Conservation (phyloP, 37 sponge, comb jelly and placozoan species). For the Beroe ovata region DNA sequence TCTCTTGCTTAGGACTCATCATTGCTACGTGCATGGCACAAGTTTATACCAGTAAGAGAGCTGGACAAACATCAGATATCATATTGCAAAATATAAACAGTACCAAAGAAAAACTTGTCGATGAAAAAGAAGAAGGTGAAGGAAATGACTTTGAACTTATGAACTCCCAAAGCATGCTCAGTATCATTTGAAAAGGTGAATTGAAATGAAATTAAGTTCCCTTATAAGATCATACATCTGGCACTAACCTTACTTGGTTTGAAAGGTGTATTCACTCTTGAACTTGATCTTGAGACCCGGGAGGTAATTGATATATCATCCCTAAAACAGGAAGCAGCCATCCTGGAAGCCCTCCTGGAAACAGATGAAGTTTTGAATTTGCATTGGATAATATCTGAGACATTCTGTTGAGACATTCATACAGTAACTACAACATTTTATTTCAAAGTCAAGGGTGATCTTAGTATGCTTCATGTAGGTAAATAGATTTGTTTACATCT, state of each 20-base stretch:
- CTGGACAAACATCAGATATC: not conserved
- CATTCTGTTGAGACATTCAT: no score
- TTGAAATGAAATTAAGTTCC: not conserved
- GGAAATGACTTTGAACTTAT: not conserved
- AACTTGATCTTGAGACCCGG: not conserved
- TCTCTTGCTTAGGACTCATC: slow-evolving; percentile 16
- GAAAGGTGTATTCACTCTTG: slow-evolving; percentile 24
- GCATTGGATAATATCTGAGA: no score
- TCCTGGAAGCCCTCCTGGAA: no score
- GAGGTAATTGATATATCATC: slow-evolving; percentile 3
- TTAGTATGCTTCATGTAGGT: no score
- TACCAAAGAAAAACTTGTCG: not conserved
- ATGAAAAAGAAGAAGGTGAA: not conserved
- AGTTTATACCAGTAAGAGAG: not conserved
- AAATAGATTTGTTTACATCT: no score
- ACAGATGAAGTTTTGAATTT: no score
- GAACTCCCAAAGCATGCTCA: not conserved
- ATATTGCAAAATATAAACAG: slow-evolving; percentile 4
- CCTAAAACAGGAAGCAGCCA: not conserved
- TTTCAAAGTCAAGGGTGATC: no score
- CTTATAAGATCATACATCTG: no score
- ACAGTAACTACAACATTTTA: no score
- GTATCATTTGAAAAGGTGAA: not conserved
- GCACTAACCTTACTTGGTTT: not conserved
- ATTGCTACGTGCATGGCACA: not conserved